Evolutionary conservation across 2,113 vertebrate species (phyloP).

Genomic region (Pachycephala philippinensis): DNA sequence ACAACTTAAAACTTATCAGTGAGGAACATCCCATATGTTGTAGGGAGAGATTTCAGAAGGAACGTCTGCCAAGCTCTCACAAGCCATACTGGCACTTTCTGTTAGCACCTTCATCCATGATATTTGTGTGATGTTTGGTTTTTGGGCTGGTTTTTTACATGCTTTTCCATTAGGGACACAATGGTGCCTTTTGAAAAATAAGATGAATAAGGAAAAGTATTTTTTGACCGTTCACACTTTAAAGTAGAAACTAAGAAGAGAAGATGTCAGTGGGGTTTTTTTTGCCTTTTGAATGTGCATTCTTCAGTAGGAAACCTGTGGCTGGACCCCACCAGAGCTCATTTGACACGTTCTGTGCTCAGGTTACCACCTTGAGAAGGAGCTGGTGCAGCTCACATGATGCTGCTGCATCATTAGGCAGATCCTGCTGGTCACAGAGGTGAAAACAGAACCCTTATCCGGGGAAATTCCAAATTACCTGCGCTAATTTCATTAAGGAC

Average conservation of each 20-base stretch:
- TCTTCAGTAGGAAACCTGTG: neutral
- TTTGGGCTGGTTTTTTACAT: neutral
- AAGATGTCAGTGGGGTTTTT: neutral
- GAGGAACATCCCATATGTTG: constrained; percentile 30
- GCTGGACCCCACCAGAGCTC: neutral
- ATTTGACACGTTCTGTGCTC: neutral
- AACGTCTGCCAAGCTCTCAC: neutral
- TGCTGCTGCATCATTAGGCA: neutral
- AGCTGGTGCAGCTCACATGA: neutral
- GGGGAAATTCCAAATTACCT: neutral
- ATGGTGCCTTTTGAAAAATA: neutral
- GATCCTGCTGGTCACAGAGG: neutral
- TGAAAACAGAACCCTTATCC: neutral
- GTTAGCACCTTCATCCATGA: neutral
- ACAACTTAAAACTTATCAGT: neutral
- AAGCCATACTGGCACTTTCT: neutral
- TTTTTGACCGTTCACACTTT: rapidly evolving
- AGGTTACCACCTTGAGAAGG: neutral
- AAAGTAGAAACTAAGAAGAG: neutral
- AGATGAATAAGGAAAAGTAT: neutral
- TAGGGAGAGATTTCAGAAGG: neutral
- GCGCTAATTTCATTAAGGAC: neutral
- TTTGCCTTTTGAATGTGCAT: neutral
- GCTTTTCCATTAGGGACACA: neutral
- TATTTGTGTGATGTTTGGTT: neutral